Evolutionary conservation across 1,140 invertebrate genomes (phyloP), one percentile per base, ranked within the genome.

Genomic region (Pentalonia nigronervosa): DNA sequence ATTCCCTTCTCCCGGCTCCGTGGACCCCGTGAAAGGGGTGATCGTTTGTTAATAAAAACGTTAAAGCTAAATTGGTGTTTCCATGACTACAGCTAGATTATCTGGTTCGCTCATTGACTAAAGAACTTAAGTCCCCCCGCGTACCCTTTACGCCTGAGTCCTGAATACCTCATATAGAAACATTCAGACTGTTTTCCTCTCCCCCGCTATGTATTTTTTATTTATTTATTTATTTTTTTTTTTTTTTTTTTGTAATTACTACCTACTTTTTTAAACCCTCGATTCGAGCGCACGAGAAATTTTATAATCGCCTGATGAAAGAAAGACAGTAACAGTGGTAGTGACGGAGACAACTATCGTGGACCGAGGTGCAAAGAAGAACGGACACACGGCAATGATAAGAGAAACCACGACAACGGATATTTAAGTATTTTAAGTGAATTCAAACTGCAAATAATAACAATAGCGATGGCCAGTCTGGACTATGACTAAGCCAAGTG

Each of bases 21-120:
- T 21, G 30, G 30, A 48, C 67, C 60, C 23, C 45, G 47, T 36
- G 76, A 93, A 83, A 91, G 76, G 91, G 91, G 91, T 93, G 91
- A 93, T 93, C 81, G 91, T 50, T 93, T 84, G 76, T 93, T 93
- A 93, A 93, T 93, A 93, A 93, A 93, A 93, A 93, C 67, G 91
- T 93, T 93, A 93, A 93, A 93, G 91, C 91, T 60, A 93, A 93
- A 93, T 93, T 93, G 91, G 91, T 93, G 91, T 93, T 93, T 93
- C 91, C 91, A 93, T 93, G 91, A 84, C 91, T 93, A 93, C 91
- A 84, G 91, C 76, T 93, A 93, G 91, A 93, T 93, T 93, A 93
- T 93, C 91, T 84, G 91, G 91, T 93, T 93, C 76, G 91, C 91
- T 93, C 91, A 93, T 93, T 93, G 91, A 93, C 91, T 93, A 93